Conservation (phyloP, 2,113 vertebrate species). For the Amazona guildingii region DNA sequence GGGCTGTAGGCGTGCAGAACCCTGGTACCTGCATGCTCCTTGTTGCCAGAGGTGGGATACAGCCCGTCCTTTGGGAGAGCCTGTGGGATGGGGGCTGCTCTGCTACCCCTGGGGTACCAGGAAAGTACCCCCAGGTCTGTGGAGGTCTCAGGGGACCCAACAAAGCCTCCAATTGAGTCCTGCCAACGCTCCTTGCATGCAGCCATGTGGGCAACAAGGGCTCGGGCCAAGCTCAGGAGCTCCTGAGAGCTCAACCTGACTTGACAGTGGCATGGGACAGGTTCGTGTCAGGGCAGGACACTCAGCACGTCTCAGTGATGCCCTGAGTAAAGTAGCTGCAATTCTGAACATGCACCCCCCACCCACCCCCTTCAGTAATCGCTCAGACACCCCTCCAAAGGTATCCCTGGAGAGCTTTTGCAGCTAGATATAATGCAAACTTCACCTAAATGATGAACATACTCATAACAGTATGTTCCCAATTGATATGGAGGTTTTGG, state of each 20-base stretch:
- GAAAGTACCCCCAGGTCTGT: neutral
- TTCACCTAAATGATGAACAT: accelerated
- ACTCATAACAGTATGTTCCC: neutral
- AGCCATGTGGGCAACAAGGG: neutral
- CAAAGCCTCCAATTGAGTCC: neutral
- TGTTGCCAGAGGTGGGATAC: neutral
- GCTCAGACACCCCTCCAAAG: neutral
- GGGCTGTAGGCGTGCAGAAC: neutral
- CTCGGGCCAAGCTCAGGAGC: neutral
- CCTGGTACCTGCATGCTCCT: neutral
- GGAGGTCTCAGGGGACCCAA: neutral
- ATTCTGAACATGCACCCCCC: neutral
- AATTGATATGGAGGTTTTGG: neutral
- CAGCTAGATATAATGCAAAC: neutral
- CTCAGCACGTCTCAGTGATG: neutral
- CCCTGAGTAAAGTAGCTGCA: neutral
- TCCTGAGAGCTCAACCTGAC: neutral
- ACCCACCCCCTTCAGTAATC: accelerated
- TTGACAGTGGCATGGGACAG: neutral
- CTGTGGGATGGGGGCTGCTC: neutral
- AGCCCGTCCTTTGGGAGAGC: neutral
- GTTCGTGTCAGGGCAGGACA: neutral
- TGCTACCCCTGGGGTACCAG: accelerated
- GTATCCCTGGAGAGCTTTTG: neutral
- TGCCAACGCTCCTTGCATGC: neutral